Evolutionary conservation across 2,888 invertebrate genomes (phyloP), one percentile per base, ranked within the genome.

Genomic region (Drosophila flavopinicola): DNA sequence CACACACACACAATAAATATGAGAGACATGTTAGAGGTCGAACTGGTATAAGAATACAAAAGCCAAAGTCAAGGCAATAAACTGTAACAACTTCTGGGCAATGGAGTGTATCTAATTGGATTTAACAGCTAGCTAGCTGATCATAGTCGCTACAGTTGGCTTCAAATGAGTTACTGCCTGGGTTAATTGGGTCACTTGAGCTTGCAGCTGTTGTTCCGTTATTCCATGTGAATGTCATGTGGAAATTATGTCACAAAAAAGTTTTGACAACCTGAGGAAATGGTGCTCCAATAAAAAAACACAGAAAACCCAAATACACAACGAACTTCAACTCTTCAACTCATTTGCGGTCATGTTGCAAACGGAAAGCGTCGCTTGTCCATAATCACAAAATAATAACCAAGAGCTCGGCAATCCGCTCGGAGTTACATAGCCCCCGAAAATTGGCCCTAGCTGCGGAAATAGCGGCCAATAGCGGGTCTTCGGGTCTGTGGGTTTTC

Each of bases 341-440:
- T 61, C 67, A 56, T 54, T 58, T 52, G 61, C 29, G 71, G 39
- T 58, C 71, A 54, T 71, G 76, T 73, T 58, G 75, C 75, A 78
- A 78, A 76, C 66, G 75, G 75, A 78, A 75, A 75, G 58, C 75
- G 59, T 54, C 54, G 74, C 58, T 73, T 30, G 49, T 47, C 33
- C 64, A 76, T 76, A 76, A 75, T 75, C 66, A 75, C 75, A 75
- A 78, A 70, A 78, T 76, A 76, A 75, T 78, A 76, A 70, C 70
- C 78, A 64, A 61, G 52, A 48, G 38, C 48, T 67, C 20, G 48
- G 60, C 60, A 61, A 66, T 53, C 38, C 75, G 57, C n/a, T 39
- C 41, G 45, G 42, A 48, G 76, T 71, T 58, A 58, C 64, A 64
- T 54, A 53, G 52, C 6, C 3, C 10, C 27, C 48, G 23, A 35